Percentiles rank a stretch among this genome's conserved stretches.
Evolutionary conservation across 2,888 invertebrate genomes (phyloP).

Genomic region (Epinotia brunnichana): DNA sequence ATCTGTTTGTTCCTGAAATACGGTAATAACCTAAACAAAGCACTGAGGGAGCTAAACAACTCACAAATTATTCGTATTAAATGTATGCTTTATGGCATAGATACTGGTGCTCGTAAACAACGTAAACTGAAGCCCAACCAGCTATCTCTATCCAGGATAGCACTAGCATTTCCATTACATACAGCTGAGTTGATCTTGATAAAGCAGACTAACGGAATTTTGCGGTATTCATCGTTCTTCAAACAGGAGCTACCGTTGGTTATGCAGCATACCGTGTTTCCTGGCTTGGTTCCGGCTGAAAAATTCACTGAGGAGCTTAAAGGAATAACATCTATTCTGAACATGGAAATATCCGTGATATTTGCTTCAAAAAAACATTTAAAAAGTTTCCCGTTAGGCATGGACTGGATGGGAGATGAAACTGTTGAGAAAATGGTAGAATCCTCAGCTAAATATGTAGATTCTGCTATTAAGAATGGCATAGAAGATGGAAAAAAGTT

Average conservation of each 20-base stretch:
- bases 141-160: not conserved
- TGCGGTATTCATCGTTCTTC: not conserved
- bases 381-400: not conserved
- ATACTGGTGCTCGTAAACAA: not conserved
- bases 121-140: not conserved
- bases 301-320: not conserved
- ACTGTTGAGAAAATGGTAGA: not conserved
- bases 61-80: not conserved
- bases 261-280: conserved; percentile 6
- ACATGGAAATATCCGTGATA: not conserved
- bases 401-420: not conserved
- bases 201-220: not conserved
- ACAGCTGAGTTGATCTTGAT: not conserved
- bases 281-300: not conserved
- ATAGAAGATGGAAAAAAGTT: not conserved
- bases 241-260: not conserved
- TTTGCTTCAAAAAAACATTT: not conserved
- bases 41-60: not conserved
- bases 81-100: not conserved
- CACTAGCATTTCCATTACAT: not conserved
- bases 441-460: not conserved
- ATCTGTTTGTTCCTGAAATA: not conserved
- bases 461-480: conserved; percentile 1
- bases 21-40: conserved; percentile 5
- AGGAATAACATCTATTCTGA: not conserved